phyloP scores from a whole-genome alignment of 2,888 invertebrate species.

The Apamea anceps region DNA sequence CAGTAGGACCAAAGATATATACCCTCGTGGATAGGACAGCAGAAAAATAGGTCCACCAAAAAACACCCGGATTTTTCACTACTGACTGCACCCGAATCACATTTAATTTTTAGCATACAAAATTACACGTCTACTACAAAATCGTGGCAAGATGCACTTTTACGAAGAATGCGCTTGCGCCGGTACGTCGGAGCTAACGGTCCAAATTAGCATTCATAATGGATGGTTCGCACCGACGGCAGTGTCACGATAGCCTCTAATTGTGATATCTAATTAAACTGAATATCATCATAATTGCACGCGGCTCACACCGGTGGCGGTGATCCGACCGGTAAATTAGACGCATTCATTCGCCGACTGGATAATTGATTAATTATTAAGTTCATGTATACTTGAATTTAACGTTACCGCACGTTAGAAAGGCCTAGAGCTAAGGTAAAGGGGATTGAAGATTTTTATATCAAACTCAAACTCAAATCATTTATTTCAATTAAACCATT shows the following conservation, averaged over 20 bases:
- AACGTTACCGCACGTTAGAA: constrained; percentile 60
- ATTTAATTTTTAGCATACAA: constrained; percentile 7
- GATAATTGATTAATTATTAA: constrained; percentile 73
- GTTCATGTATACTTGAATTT: constrained; percentile 68
- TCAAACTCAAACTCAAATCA: too few relatives aligned
- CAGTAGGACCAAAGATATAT: too few relatives aligned
- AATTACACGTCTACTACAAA: constrained; percentile 38
- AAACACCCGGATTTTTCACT: background rate
- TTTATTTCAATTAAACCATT: too few relatives aligned
- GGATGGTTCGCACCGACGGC: constrained; percentile 75
- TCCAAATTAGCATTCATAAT: constrained; percentile 83
- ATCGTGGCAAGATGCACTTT: constrained; percentile 56
- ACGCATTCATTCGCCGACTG: constrained; percentile 70
- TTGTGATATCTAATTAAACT: constrained; percentile 83
- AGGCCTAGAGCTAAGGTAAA: background rate
- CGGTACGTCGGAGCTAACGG: constrained; percentile 51
- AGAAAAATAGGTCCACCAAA: background rate
- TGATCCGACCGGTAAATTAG: constrained; percentile 77
- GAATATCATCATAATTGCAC: constrained; percentile 80
- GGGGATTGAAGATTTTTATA: background rate
- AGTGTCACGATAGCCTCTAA: constrained; percentile 81
- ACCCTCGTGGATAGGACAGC: too few relatives aligned
- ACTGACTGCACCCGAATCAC: constrained; percentile 13
- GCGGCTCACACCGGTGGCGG: constrained; percentile 65
- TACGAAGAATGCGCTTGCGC: constrained; percentile 56